A percentile compares a stretch with the other conserved stretches of the same genome.
Conservation (phyloP, 2,113 vertebrate genomes). For the Tragelaphus imberbis region DNA sequence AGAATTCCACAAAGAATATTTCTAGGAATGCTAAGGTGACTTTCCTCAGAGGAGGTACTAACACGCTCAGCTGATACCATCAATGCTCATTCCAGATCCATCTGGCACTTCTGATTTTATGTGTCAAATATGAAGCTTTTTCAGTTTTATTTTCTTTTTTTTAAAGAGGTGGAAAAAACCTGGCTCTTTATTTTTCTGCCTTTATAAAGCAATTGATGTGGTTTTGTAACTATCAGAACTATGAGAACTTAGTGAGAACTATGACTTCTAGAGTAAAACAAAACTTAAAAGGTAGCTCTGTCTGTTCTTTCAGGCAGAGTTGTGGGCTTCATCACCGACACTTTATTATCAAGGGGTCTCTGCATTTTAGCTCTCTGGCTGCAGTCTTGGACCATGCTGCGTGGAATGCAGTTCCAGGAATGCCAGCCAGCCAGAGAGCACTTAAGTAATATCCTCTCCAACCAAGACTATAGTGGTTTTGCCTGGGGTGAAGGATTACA, state of each 20-base stretch:
- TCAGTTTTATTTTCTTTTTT: neutral
- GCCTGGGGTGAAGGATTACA: neutral
- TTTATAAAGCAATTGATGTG: neutral
- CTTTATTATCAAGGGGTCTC: neutral
- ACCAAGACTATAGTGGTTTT: neutral
- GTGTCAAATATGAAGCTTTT: neutral
- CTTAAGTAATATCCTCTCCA: neutral
- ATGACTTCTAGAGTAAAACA: neutral
- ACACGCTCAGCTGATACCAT: neutral
- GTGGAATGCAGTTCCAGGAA: neutral
- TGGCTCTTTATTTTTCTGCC: neutral
- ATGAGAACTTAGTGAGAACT: neutral
- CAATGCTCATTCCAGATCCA: neutral
- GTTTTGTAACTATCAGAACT: neutral
- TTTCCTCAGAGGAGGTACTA: neutral
- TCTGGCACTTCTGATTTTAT: conserved; percentile 1
- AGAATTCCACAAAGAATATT: conserved; percentile 31
- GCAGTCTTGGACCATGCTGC: neutral
- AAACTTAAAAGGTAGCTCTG: neutral
- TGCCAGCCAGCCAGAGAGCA: neutral
- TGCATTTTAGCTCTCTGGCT: neutral
- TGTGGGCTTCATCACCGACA: neutral
- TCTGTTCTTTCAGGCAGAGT: neutral
- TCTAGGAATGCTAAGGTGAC: neutral
- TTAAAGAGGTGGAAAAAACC: neutral